phyloP scores from a whole-genome alignment of 2,888 invertebrate genomes.

The Meganola albula region DNA sequence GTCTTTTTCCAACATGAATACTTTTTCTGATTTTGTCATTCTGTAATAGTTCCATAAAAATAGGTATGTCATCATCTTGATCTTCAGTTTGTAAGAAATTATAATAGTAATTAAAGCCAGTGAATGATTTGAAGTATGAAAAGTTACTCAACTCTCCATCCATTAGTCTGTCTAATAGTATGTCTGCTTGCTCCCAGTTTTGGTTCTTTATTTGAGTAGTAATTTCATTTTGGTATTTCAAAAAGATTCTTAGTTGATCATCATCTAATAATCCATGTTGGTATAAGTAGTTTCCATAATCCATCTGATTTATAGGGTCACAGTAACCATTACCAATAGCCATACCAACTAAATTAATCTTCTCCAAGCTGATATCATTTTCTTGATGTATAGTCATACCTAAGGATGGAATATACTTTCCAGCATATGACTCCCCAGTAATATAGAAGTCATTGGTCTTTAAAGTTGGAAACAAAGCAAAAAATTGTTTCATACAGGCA shows the following conservation, averaged over 20 bases:
- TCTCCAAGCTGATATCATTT: constrained; percentile 38
- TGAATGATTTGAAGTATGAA: constrained; percentile 79
- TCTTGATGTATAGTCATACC: constrained; percentile 71
- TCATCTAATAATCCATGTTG: constrained; percentile 75
- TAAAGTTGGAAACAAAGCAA: constrained; percentile 75
- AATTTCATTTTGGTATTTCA: constrained; percentile 76
- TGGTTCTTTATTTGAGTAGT: constrained; percentile 76
- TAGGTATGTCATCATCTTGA: constrained; percentile 57
- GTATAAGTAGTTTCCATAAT: constrained; percentile 71
- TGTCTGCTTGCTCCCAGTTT: constrained; percentile 82
- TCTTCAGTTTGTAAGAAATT: constrained; percentile 79
- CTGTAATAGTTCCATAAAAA: constrained; percentile 46
- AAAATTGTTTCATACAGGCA: constrained; percentile 75
- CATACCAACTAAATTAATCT: constrained; percentile 73
- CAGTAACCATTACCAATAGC: constrained; percentile 74
- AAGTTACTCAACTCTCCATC: constrained; percentile 49
- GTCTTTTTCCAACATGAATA: constrained; percentile 80
- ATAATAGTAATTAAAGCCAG: constrained; percentile 86
- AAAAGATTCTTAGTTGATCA: constrained; percentile 75
- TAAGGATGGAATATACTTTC: constrained; percentile 72
- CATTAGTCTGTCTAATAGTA: constrained; percentile 83
- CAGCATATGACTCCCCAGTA: constrained; percentile 81
- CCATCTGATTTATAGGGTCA: constrained; percentile 69
- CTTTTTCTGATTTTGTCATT: constrained; percentile 62
- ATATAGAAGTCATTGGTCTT: constrained; percentile 75